Base-by-base conservation (phyloP, 2,888 invertebrate genomes). In the Xanthia icteritia region DNA sequence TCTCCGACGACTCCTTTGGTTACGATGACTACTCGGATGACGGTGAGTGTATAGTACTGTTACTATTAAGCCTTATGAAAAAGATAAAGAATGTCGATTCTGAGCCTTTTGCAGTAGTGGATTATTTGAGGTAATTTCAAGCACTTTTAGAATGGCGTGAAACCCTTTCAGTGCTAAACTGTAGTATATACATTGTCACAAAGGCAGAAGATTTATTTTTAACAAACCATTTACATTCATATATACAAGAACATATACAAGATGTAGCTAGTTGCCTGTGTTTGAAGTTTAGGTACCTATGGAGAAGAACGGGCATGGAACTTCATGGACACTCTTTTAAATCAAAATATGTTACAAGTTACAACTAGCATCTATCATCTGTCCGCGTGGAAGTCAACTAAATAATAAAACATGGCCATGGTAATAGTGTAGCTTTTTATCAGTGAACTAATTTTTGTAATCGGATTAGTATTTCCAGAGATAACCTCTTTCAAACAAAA, bases 21-120 rank as follows among this genome's bases (percentile, higher is more conserved):
- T 96, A 96, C 85, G 96, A 96, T 81, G 96, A 96, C 83, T 95
- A 93, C 78, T 95, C 96, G 3, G 96, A 95, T 78, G 95, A 95
- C 45, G 95, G 96, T 94, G 42, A 89, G 91, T 73, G 56, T 51
- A 15, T 56, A 36, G 15, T 20, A 13, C 64, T 23, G 27, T n/a
- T 23, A 56, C 31, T 60, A 8, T 60, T 20, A 20, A 60, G 8
- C 31, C 60, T 20, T 20, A 60, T 8, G 0, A 31, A 20, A 65
- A 42, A 42, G 11, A 42, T 65, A 20, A 5, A 2, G 31, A 31
- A 31, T 20, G 20, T 6, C 20, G 4, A 45, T 45, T 45, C 13
- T 13, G 20, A 27, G 20, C 20, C 6, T 66, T 45, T 6, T 27
- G 27, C 17, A 27, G 11, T 11, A 36, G 5, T 39, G 17, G 27